phyloP scores from a whole-genome alignment of 2,113 vertebrate genomes.

The Hippolais icterina region DNA sequence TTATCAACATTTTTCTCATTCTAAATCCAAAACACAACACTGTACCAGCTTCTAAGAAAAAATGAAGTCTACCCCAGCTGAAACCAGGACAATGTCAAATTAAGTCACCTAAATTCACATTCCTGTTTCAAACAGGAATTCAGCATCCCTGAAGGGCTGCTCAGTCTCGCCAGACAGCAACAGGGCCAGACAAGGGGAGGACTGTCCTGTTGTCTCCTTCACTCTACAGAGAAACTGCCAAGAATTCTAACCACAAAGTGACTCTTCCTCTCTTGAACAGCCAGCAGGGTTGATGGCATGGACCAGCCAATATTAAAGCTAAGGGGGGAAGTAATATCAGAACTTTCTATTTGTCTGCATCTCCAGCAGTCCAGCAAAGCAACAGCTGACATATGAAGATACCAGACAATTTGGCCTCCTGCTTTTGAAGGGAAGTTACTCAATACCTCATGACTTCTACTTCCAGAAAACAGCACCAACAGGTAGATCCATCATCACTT shows the following conservation, averaged over 20 bases:
- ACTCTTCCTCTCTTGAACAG: background rate
- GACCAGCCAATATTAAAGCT: background rate
- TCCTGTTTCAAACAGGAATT: background rate
- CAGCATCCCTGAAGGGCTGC: background rate
- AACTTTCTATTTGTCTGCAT: background rate
- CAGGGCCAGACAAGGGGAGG: background rate
- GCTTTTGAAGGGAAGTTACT: background rate
- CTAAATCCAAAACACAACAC: background rate
- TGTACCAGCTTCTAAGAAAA: background rate
- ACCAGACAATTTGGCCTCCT: background rate
- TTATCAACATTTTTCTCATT: background rate
- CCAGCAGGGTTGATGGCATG: background rate
- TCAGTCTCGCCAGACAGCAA: background rate
- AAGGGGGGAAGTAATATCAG: background rate
- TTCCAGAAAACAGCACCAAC: background rate
- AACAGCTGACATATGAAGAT: background rate
- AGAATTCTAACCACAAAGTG: background rate
- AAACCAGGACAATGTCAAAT: background rate
- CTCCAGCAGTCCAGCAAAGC: background rate
- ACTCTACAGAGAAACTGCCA: background rate
- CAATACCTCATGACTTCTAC: background rate
- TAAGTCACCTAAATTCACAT: background rate
- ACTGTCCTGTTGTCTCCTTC: background rate
- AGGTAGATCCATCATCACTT: background rate
- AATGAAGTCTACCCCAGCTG: background rate